Evolutionary conservation across 2,888 invertebrate species (phyloP).

Genomic region (Chrysolina americana): DNA sequence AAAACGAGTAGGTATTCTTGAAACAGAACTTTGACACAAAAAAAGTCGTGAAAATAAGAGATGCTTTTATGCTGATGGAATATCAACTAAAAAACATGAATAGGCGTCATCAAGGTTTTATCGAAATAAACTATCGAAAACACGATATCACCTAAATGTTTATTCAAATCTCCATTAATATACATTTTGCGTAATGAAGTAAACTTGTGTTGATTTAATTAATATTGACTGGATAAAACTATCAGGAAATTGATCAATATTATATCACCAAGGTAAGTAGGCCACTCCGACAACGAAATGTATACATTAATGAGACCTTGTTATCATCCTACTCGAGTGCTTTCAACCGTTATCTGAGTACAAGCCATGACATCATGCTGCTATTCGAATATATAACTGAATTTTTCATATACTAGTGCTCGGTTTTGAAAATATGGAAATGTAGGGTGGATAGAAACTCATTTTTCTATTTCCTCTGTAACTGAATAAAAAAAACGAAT

Average conservation of each 20-base stretch:
- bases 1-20: no score
- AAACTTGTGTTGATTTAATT: constrained; percentile 6
- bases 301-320: constrained; percentile 16
- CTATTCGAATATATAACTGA: not conserved
- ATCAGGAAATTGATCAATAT: constrained; percentile 5
- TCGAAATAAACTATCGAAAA: no score
- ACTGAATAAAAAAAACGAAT: not conserved
- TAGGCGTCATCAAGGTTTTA: no score
- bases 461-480: not conserved
- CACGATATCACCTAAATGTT: not conserved
- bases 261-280: constrained; percentile 14
- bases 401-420: not conserved
- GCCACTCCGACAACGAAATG: not conserved
- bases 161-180: constrained; percentile 3
- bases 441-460: not conserved
- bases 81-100: no score
- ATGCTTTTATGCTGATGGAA: no score
- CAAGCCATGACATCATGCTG: constrained; percentile 4
- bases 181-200: not conserved
- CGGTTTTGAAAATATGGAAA: not conserved
- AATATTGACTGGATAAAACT: not conserved
- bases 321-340: constrained; percentile 19
- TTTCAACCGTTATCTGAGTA: constrained; percentile 18
- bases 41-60: no score
- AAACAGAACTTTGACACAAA: no score